Evolutionary conservation across 2,797 vertebrate genomes (phyloP).

Genomic region (Molossus alvarezi): DNA sequence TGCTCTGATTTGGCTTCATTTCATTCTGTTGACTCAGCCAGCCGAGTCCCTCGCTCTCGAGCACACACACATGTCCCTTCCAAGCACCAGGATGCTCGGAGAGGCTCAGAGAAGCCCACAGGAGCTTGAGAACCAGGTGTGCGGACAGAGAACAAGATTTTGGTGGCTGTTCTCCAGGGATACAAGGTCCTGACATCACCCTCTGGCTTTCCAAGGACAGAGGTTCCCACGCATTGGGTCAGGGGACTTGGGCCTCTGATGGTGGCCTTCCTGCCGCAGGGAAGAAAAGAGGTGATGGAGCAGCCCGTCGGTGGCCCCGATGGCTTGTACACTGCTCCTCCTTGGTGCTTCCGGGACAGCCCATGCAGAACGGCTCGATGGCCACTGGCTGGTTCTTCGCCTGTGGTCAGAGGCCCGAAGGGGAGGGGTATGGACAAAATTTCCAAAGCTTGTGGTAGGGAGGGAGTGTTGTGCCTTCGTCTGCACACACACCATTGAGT

Average conservation of each 20-base stretch:
- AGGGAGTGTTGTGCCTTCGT: not conserved
- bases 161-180: not conserved
- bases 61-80: not conserved
- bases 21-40: constrained; percentile 39
- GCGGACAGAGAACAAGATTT: not conserved
- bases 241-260: not conserved
- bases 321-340: not conserved
- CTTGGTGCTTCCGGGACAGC: not conserved
- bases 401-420: not conserved
- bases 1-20: constrained; percentile 59
- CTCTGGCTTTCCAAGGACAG: not conserved
- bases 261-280: not conserved
- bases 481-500: not conserved
- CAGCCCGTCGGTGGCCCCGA: not conserved
- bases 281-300: not conserved
- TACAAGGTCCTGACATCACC: not conserved
- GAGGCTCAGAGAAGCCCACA: not conserved
- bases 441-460: not conserved
- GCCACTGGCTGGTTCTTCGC: not conserved
- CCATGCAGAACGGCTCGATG: not conserved
- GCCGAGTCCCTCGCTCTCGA: not conserved
- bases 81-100: constrained; percentile 7
- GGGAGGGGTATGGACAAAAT: not conserved
- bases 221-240: not conserved
- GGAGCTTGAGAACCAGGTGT: not conserved